Conservation (phyloP, 2,888 invertebrate species). For the Cistogaster globosa region DNA sequence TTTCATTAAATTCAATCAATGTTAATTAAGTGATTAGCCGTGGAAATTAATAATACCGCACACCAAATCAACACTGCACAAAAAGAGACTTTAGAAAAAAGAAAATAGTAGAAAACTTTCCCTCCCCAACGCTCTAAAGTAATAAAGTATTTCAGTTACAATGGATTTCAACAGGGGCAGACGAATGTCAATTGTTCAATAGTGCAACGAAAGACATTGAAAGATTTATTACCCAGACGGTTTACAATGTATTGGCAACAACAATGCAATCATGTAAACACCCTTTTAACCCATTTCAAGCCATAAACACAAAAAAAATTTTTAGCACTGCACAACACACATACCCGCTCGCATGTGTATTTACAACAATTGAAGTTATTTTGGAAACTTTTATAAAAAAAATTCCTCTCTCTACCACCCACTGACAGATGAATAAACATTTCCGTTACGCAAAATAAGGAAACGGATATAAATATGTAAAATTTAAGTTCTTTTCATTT, state of each 20-base stretch:
- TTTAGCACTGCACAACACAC: constrained; percentile 8
- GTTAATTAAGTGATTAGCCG: no score
- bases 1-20: no score
- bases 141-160: constrained; percentile 43
- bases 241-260: constrained; percentile 46
- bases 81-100: neutral
- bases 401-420: constrained; percentile 49
- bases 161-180: constrained; percentile 63
- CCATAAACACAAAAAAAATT: constrained; percentile 51
- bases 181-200: constrained; percentile 63
- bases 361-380: constrained; percentile 45
- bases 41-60: neutral
- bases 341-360: constrained; percentile 13
- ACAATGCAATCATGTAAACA: constrained; percentile 38
- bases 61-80: constrained; percentile 16
- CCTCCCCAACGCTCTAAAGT: neutral
- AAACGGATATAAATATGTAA: constrained; percentile 74
- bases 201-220: constrained; percentile 68
- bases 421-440: constrained; percentile 60
- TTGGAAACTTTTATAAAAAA: constrained; percentile 54
- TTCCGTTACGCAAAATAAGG: constrained; percentile 65
- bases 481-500: constrained; percentile 50
- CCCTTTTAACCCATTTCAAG: constrained; percentile 66
- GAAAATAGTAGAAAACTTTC: neutral
- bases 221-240: constrained; percentile 73